These are phyloP conservation scores for Mnemiopsis leidyi DNA, from an alignment of 37 sponge, comb jelly and placozoan species.

Conservation along the genomic window DNA sequence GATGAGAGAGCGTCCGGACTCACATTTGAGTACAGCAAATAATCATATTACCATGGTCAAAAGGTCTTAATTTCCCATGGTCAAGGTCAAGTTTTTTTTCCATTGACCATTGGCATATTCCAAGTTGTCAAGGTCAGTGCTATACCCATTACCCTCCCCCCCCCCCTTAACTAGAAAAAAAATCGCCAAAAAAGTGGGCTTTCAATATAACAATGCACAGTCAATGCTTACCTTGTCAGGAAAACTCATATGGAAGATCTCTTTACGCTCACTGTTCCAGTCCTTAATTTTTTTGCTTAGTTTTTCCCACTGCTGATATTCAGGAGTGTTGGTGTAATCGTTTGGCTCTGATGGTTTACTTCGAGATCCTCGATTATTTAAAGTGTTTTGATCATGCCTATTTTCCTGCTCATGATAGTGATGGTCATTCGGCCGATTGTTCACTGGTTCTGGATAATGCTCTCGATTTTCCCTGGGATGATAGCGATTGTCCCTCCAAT, in stretches of 20 bases:
- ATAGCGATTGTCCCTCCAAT: neutral
- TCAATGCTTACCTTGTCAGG: constrained; percentile 58
- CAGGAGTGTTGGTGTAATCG: neutral
- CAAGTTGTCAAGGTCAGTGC: no score
- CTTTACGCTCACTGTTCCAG: constrained; percentile 43
- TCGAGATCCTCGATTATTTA: neutral
- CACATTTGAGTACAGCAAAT: no score
- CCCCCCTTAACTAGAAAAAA: no score
- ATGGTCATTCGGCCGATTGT: constrained; percentile 27
- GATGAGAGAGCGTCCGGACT: no score
- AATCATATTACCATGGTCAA: no score
- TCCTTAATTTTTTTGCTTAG: constrained; percentile 53
- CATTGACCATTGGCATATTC: no score
- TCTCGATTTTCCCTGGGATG: neutral
- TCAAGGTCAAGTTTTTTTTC: no score
- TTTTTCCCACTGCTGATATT: constrained; percentile 36
- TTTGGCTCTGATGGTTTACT: no score
- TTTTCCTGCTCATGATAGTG: neutral
- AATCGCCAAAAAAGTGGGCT: no score
- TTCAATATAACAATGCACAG: no score
- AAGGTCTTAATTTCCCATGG: no score
- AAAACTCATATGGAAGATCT: constrained; percentile 42
- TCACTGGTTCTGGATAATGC: constrained; percentile 32
- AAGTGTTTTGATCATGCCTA: neutral
- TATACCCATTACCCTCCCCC: no score